A percentile compares a stretch with the other conserved stretches of the same genome.
Evolutionary conservation across 2,797 vertebrate species (phyloP).

Genomic region (Smutsia temminckii): DNA sequence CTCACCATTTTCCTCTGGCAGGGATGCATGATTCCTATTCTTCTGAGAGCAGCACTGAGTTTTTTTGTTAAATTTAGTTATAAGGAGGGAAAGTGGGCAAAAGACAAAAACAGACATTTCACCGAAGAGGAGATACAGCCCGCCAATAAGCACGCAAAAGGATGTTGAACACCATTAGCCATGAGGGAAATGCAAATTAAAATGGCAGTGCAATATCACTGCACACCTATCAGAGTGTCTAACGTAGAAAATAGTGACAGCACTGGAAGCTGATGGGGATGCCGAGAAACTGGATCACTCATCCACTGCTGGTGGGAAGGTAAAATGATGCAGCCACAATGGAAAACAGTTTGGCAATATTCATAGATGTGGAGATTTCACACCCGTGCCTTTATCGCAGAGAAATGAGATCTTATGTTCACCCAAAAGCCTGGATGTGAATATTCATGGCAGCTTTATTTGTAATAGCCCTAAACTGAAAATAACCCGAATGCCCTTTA

Average conservation of each 20-base stretch:
- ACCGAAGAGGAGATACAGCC: neutral
- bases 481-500: neutral
- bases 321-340: accelerated
- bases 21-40: neutral
- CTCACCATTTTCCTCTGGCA: neutral
- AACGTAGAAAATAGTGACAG: accelerated
- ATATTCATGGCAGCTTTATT: neutral
- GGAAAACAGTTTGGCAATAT: neutral
- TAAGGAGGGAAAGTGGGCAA: neutral
- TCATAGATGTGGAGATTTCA: neutral
- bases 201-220: accelerated
- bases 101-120: neutral
- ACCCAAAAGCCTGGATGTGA: neutral
- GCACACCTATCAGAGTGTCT: neutral
- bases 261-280: accelerated
- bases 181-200: neutral
- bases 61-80: neutral
- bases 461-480: neutral
- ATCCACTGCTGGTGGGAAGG: accelerated
- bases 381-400: neutral
- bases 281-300: accelerated
- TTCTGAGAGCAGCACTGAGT: neutral
- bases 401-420: neutral
- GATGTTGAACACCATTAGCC: neutral
- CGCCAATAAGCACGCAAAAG: neutral